Evolutionary conservation across 2,113 vertebrate genomes (phyloP).

Genomic region (Aptenodytes forsteri): DNA sequence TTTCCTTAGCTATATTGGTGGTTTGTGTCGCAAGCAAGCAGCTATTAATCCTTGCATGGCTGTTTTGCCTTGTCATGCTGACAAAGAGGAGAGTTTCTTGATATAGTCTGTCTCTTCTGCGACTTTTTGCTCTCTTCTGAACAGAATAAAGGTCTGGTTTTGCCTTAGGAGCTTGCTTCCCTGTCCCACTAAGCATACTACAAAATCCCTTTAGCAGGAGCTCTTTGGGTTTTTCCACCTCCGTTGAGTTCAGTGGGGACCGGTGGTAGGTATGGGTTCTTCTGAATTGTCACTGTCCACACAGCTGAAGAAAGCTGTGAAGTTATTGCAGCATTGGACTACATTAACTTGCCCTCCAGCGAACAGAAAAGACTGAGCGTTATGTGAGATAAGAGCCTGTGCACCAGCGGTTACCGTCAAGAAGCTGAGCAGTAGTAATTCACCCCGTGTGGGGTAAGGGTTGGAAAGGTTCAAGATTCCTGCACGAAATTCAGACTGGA

Average conservation of each 20-base stretch:
- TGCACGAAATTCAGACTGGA: not conserved
- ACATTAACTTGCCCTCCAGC: not conserved
- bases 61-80: not conserved
- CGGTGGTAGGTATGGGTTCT: not conserved
- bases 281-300: not conserved
- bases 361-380: not conserved
- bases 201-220: not conserved
- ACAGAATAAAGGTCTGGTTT: not conserved
- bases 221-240: not conserved
- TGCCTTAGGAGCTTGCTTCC: not conserved
- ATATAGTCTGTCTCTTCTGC: not conserved
- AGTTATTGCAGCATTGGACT: not conserved
- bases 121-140: not conserved
- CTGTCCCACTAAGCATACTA: not conserved
- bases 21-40: not conserved
- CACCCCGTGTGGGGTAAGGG: not conserved
- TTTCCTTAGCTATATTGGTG: not conserved
- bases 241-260: not conserved
- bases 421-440: not conserved
- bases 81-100: not conserved
- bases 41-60: not conserved
- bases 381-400: not conserved
- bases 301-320: not conserved
- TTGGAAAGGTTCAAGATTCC: not conserved
- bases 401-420: fast-evolving